Evolutionary conservation across 2,888 invertebrate genomes (phyloP).

Genomic region (Orthosia gothica): DNA sequence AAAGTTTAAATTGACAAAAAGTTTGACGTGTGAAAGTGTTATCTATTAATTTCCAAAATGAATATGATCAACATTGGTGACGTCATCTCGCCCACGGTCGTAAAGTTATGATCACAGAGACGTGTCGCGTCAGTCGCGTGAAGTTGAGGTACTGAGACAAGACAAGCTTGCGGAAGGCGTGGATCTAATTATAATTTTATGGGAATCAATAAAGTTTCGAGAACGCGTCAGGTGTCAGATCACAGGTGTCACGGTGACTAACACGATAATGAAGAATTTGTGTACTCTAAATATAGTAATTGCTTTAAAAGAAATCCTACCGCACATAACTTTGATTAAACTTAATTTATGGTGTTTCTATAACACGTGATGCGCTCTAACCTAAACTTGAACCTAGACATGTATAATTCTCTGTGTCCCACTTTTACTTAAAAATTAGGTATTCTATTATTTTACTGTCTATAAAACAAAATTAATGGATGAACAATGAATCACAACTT

Average conservation of each 20-base stretch:
- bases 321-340: too few species aligned
- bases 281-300: neutral
- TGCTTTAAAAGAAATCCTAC: too few species aligned
- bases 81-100: neutral
- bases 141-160: neutral
- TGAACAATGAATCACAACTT: neutral
- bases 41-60: too few species aligned
- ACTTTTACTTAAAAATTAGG: too few species aligned
- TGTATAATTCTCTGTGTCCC: too few species aligned
- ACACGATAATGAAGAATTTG: neutral
- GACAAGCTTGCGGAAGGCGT: neutral
- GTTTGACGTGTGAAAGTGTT: too few species aligned
- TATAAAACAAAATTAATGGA: neutral
- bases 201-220: neutral
- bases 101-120: neutral
- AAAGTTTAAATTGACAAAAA: too few species aligned
- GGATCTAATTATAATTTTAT: slow-evolving; percentile 15
- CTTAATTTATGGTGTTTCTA: neutral
- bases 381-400: too few species aligned
- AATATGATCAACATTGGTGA: too few species aligned
- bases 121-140: neutral
- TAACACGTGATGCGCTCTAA: neutral
- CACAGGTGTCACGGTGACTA: neutral
- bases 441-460: too few species aligned
- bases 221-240: neutral